These are phyloP conservation scores for Chelonia mydas DNA, from an alignment of 2,797 vertebrate species.

Conservation along the genomic window DNA sequence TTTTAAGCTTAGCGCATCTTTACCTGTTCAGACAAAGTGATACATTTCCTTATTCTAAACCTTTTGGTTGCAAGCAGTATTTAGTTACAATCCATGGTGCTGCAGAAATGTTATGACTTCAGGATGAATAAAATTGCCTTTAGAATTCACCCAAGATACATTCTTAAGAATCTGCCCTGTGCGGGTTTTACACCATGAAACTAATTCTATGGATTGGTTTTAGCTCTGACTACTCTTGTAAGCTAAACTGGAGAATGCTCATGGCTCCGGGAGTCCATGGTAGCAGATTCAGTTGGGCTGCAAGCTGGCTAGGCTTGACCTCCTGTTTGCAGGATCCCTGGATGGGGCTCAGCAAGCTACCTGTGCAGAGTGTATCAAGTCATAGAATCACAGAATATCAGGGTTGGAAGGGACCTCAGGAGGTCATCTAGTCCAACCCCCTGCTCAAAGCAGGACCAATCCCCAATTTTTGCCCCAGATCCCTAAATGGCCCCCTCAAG, in stretches of 20 bases:
- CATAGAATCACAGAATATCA: too few relatives aligned
- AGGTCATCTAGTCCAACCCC: too few relatives aligned
- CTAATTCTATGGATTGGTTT: neutral
- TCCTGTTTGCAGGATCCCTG: neutral
- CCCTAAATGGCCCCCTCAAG: too few relatives aligned
- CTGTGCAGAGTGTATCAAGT: neutral
- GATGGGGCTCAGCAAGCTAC: constrained; percentile 1
- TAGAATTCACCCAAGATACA: neutral
- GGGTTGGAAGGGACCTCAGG: too few relatives aligned
- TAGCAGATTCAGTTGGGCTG: neutral
- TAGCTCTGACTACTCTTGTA: neutral
- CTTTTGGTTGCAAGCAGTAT: neutral
- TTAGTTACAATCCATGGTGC: neutral
- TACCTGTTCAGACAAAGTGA: neutral
- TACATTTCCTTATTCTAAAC: neutral
- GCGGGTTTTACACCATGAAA: neutral
- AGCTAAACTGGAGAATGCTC: neutral
- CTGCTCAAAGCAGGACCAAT: too few relatives aligned
- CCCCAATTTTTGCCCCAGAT: too few relatives aligned
- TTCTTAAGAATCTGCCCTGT: neutral
- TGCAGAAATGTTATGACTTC: neutral
- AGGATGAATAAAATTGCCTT: neutral
- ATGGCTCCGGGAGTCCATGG: neutral
- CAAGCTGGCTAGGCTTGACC: neutral
- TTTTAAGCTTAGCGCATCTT: neutral